Base-by-base conservation (phyloP, 2,797 vertebrate genomes). In the Brachymystax lenok region DNA sequence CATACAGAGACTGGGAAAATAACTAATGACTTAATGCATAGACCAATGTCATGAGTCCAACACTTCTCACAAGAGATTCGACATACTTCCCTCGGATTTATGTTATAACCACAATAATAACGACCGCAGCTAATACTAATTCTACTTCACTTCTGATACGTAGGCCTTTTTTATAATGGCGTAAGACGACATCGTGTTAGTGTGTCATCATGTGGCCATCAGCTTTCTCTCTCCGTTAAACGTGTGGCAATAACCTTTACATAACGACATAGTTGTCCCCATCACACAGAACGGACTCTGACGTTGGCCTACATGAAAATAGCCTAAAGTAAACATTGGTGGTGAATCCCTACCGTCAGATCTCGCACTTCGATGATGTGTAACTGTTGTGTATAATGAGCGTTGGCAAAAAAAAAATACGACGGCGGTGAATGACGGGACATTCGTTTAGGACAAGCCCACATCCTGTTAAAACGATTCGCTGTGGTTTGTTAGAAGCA, bases 351-450 rank as follows among this genome's bases (percentile, higher is more conserved):
- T 73, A 71, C 70, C 46, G 61, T 63, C 59, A 24, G 59, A 63
- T 63, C 59, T 24, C 59, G 21, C n/a, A 63, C 59, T 63, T 24
- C 10, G 59, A 24, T 12, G 8, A 24, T 63, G 3, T 12, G 21
- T 24, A 24, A 61, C 21, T 12, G 8, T 46, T 21, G n/a, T 61
- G 21, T 61, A 24, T 61, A 21, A 61, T 21, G 7, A 46, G 8
- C 3, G n/a, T 24, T 21, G 3, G 59, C 24, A 4, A 54, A 33
- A 67, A 17, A 0, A 28, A n/a, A 12, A 21, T 46, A 7, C 21
- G 19, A 30, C 21, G 50, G 70, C 56, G 72, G 12, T 59, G 74
- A 21, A 77, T 79, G 66, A 72, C 72, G 81, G 80, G 77, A 63
- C 63, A 54, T 17, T 50, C 4, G 4, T 7, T 50, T 69, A 59